Base-by-base conservation (phyloP, 2,888 invertebrate species). In the Leptogaster cylindrica region DNA sequence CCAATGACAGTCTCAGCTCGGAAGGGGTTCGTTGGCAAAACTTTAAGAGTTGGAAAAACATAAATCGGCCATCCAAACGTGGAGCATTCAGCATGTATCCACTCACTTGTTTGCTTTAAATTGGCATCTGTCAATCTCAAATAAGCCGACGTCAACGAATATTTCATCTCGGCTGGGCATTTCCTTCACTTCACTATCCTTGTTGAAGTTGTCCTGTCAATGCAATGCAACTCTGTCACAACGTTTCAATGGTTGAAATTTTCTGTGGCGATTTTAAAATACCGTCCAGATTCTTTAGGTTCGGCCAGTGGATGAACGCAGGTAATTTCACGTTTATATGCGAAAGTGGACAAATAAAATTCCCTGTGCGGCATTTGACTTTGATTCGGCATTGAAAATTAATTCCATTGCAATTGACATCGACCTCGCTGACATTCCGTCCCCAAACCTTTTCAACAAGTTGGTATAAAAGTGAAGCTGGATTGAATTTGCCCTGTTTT, bases 331-430 rank as follows among this genome's bases (percentile, higher is more conserved):
- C 61, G 61, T 61, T 61, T 61, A 61, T 61, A 61, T 61, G 61
- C 61, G 61, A 61, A 25, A 27, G 27, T 44, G 61, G 44, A 44
- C 61, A 61, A 61, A 61, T 61, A 61, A 61, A 61, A 44, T 44
- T 41, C 44, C 28, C 61, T 52, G 31, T 67, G 67, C 64, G 52
- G 69, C 66, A 50, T 69, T 69, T 69, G 69, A 69, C 69, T 71
- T 71, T 69, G 70, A 71, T 71, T 69, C 69, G 70, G 67, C 70
- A 70, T 70, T 69, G 66, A 48, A 67, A 70, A 69, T 70, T 70
- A 71, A 71, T 71, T 68, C 68, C 65, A 69, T 65, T 68, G 66
- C 70, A 69, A 71, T 71, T 66, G 68, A 67, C 67, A 70, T 70
- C 68, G 33, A 68, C 51, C 55, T 55, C 44, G 12, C 39, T 39